Base-by-base conservation (phyloP, 1,140 invertebrate genomes). In the Drosophila obscura region DNA sequence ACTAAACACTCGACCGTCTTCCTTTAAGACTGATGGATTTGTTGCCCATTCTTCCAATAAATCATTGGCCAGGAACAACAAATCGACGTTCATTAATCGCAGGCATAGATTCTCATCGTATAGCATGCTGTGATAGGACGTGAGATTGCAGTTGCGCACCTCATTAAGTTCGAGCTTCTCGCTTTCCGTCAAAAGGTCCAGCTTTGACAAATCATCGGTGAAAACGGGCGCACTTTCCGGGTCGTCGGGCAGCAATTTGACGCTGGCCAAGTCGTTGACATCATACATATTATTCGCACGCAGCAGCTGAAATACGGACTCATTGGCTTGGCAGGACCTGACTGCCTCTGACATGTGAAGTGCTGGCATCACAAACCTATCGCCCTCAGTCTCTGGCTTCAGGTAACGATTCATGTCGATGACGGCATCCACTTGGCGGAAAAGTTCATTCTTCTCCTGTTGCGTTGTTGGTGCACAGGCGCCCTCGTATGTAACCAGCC, bases 381-480 rank as follows among this genome's bases (percentile, higher is more conserved):
- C 9, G 13, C 13, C 22, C 24, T 35, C 41, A 6, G 35, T 41
- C 0, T 15, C 6, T 11, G 64, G 67, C 44, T 2, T 13, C 4
- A 78, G 11, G 15, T 52, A 66, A 7, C 90, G 77, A 65, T 94
- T 94, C 2, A 95, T 87, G 56, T 95, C 90, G 11, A 95, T 90
- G 0, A 93, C 80, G 19, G 94, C 90, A 69, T 96, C 95, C 58
- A 95, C 80, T 45, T 95, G 91, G 4, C 91, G 77, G 67, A 96
- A 95, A 44, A 96, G 83, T 19, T 94, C 93, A 84, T 94, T 95
- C 45, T 94, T 92, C 5, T 93, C 92, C 2, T 95, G 95, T 91
- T 96, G 93, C 19, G 95, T 93, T 16, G 97, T 90, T n/a, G 96
- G 95, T 55, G 96, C 95, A 92, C 97, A 98, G 28, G 96, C 91